Conservation (phyloP, 1,140 invertebrate species). For the Drosophila dunni region DNA sequence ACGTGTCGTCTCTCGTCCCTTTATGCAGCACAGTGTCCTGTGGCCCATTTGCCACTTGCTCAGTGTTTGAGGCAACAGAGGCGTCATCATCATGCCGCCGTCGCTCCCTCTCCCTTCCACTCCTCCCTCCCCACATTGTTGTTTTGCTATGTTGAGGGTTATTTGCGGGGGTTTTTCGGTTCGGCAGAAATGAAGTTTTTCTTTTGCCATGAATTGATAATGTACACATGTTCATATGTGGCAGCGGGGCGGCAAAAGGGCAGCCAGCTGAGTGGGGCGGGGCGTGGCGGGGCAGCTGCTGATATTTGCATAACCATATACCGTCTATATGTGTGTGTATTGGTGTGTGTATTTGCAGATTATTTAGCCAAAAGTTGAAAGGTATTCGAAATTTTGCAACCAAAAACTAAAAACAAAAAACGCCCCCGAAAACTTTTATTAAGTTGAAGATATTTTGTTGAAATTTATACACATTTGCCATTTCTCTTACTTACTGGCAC, state of each 20-base stretch:
- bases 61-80: slow-evolving; percentile 62
- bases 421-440: slow-evolving; percentile 77
- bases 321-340: slow-evolving; percentile 45
- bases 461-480: slow-evolving; percentile 82
- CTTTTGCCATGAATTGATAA: slow-evolving; percentile 83
- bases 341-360: slow-evolving; percentile 72
- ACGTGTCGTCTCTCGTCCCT: slow-evolving; percentile 40
- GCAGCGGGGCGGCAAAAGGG: slow-evolving; percentile 3
- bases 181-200: slow-evolving; percentile 81
- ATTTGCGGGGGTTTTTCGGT: slow-evolving; percentile 38
- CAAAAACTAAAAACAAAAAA: slow-evolving; percentile 62
- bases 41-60: slow-evolving; percentile 72
- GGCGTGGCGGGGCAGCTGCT: slow-evolving; percentile 20
- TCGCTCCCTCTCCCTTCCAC: background rate
- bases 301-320: slow-evolving; percentile 75
- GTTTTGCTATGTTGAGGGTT: slow-evolving; percentile 31
- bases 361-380: slow-evolving; percentile 82
- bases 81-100: slow-evolving; percentile 67
- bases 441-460: slow-evolving; percentile 83
- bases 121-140: slow-evolving; percentile 28
- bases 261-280: background rate
- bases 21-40: slow-evolving; percentile 55
- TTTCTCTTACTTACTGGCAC: slow-evolving; percentile 29
- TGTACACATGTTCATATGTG: slow-evolving; percentile 80
- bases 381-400: slow-evolving; percentile 62